Evolutionary conservation across 2,113 vertebrate species (phyloP).

Genomic region (Epinephelus lanceolatus): DNA sequence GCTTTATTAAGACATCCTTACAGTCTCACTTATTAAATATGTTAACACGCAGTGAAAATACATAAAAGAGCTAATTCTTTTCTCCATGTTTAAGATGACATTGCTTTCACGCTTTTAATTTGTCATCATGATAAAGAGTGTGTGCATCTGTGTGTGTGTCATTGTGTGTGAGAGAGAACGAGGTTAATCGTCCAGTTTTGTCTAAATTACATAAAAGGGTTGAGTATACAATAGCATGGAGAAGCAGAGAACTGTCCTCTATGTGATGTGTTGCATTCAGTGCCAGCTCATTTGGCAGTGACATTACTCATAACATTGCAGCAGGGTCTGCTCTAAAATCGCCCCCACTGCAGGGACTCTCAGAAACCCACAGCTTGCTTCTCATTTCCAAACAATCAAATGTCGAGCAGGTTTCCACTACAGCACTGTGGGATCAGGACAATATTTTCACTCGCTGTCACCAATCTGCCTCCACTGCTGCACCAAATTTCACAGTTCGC

Average conservation of each 20-base stretch:
- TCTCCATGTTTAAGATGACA: not conserved
- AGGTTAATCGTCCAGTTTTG: constrained; percentile 13
- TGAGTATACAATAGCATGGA: constrained; percentile 23
- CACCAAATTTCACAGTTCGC: constrained; percentile 61
- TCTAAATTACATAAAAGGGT: constrained; percentile 21
- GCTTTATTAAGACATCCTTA: not conserved
- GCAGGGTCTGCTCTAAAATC: constrained; percentile 60
- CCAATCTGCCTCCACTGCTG: constrained; percentile 41
- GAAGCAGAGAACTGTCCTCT: constrained; percentile 38
- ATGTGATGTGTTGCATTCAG: constrained; percentile 40
- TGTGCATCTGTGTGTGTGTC: not conserved
- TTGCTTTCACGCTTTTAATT: not conserved
- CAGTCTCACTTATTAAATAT: not conserved
- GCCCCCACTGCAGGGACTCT: constrained; percentile 53
- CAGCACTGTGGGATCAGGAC: constrained; percentile 33
- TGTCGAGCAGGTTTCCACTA: constrained; percentile 54
- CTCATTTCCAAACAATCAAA: constrained; percentile 73
- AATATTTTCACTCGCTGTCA: constrained; percentile 51
- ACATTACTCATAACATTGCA: constrained; percentile 63
- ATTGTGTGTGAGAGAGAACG: not conserved
- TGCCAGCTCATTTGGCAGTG: constrained; percentile 72
- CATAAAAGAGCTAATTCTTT: not conserved
- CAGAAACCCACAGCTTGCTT: constrained; percentile 49
- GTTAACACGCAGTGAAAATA: not conserved
- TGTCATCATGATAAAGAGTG: not conserved